Conservation (phyloP, 2,888 invertebrate species). For the Drosophila aldrichi region DNA sequence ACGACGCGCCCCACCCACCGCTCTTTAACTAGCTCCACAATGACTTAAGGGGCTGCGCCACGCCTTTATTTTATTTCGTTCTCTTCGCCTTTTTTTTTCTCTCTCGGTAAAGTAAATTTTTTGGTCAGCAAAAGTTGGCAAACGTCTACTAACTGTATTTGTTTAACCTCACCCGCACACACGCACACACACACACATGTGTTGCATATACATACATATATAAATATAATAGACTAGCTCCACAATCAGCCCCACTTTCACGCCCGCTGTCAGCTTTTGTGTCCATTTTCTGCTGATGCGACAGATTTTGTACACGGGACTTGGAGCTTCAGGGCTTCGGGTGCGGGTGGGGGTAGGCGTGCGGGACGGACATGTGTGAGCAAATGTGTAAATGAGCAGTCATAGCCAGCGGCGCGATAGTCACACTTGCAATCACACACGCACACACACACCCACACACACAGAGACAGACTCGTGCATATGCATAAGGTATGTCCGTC, state of each 20-base stretch:
- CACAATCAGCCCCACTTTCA: background rate
- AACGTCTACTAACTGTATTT: slow-evolving; percentile 66
- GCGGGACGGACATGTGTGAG: slow-evolving; percentile 44
- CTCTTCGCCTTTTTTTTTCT: background rate
- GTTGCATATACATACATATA: slow-evolving; percentile 22
- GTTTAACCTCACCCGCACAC: slow-evolving; percentile 55
- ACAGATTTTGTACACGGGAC: slow-evolving; percentile 64
- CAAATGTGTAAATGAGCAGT: slow-evolving; percentile 79
- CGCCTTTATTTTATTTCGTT: slow-evolving; percentile 22
- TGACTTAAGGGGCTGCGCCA: slow-evolving; percentile 25
- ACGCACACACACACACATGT: slow-evolving; percentile 9
- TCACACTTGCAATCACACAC: slow-evolving; percentile 59
- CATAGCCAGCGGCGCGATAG: slow-evolving; percentile 72
- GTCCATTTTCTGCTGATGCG: slow-evolving; percentile 69
- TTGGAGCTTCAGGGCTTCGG: slow-evolving; percentile 1
- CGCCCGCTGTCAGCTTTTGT: slow-evolving; percentile 7
- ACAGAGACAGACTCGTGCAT: slow-evolving; percentile 21
- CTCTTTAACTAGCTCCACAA: slow-evolving; percentile 10
- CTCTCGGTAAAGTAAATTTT: slow-evolving; percentile 39
- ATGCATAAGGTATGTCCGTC: slow-evolving; percentile 5
- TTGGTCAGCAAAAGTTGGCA: slow-evolving; percentile 55
- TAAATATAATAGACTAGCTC: slow-evolving; percentile 55
- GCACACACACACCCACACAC: slow-evolving; percentile 5
- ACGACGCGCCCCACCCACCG: background rate
- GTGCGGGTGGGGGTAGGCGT: background rate